These are phyloP conservation scores for Zosterops japonicus DNA, from an alignment of 2,113 vertebrate genomes.

Conservation along the genomic window DNA sequence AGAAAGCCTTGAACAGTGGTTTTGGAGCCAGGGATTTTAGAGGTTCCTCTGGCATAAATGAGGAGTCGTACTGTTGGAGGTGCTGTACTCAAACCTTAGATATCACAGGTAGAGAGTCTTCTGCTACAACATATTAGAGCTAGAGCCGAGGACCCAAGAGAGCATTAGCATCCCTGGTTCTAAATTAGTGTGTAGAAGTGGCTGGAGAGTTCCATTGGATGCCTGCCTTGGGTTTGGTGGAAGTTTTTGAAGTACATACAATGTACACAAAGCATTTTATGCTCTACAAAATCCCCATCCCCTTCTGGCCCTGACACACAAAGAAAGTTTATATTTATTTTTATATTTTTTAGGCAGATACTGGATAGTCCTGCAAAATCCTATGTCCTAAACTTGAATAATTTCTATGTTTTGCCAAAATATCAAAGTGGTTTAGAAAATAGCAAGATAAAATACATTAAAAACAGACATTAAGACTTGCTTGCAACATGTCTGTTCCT, in stretches of 20 bases:
- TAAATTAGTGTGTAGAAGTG: neutral
- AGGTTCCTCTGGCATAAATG: neutral
- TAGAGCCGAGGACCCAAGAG: neutral
- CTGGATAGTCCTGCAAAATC: neutral
- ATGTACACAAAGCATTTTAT: neutral
- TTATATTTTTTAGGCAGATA: neutral
- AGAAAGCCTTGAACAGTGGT: neutral
- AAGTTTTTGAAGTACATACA: neutral
- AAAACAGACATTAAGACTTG: neutral
- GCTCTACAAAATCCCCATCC: neutral
- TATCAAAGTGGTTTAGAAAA: neutral
- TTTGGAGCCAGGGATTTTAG: neutral
- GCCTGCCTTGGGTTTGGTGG: neutral
- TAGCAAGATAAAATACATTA: neutral
- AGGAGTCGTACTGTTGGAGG: neutral
- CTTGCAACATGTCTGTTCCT: neutral
- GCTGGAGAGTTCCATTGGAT: neutral
- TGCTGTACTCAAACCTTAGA: neutral
- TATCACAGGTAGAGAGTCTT: neutral
- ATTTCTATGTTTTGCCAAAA: neutral
- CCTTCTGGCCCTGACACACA: accelerated
- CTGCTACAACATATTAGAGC: neutral
- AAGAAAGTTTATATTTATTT: neutral
- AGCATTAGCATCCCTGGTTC: neutral
- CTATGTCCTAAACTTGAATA: neutral